A percentile compares a stretch with the other conserved stretches of the same genome.
phyloP scores from a whole-genome alignment of 2,113 vertebrate genomes.

The Chaenogobius annularis region DNA sequence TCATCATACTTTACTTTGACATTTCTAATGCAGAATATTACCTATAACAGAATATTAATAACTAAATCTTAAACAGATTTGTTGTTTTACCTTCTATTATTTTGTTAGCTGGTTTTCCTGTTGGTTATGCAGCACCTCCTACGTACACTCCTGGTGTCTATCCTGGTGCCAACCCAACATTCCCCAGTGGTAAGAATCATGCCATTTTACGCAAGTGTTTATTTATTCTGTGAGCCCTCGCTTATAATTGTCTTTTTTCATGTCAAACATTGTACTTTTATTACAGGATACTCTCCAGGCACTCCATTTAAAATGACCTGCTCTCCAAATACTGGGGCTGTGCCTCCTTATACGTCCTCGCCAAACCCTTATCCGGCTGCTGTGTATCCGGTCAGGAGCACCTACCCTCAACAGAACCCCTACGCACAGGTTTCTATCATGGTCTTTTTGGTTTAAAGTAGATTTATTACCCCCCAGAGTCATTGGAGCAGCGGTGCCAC shows the following conservation, averaged over 20 bases:
- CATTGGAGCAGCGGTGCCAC: too few species aligned
- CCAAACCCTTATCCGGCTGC: conserved; percentile 91
- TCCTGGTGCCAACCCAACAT: conserved; percentile 90
- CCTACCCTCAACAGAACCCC: conserved; percentile 94
- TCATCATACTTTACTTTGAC: too few species aligned
- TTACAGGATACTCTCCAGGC: conserved; percentile 88
- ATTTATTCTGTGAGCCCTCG: background rate
- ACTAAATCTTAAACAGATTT: background rate
- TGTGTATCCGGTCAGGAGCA: conserved; percentile 93
- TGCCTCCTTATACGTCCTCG: conserved; percentile 91
- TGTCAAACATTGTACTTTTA: background rate
- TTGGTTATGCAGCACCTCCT: conserved; percentile 93
- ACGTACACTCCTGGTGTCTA: conserved; percentile 91
- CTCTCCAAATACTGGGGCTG: conserved; percentile 90
- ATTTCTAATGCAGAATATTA: too few species aligned
- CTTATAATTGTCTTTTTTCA: background rate
- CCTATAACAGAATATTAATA: too few species aligned
- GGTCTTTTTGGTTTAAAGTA: background rate
- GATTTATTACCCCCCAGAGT: too few species aligned
- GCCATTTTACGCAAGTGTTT: background rate
- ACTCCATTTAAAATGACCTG: conserved; percentile 98
- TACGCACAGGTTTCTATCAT: conserved; percentile 87
- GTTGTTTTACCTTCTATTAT: background rate
- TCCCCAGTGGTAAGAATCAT: conserved; percentile 83
- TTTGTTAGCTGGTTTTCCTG: conserved; percentile 88